Evolutionary conservation across 2,797 vertebrate genomes (phyloP), one percentile per base, ranked within the genome.

Genomic region (Rhinophrynus dorsalis): DNA sequence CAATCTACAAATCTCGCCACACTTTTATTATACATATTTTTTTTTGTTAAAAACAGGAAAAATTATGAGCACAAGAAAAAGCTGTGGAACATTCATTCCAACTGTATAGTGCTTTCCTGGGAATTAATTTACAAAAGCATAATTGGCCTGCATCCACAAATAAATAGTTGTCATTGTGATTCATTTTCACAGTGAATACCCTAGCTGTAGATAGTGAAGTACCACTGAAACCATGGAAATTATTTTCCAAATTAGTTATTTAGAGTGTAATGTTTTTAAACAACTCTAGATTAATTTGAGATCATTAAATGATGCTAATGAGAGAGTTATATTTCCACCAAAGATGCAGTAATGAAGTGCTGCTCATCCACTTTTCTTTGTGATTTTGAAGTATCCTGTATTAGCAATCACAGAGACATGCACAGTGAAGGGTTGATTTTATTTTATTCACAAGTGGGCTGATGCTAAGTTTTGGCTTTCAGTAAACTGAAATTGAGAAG

Each of bases 211-310:
- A 29, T 60, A 26, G 10, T 29, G 15, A 44, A 29, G 10, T 40
- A 44, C 32, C 44, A 48, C 44, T 50, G 50, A 15, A 27, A 48
- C 24, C 35, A 32, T 51, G 26, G 21, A 59, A 68, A 59, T 59
- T 5, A 40, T 51, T 51, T 38, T 50, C 13, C 15, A 59, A 68
- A 68, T 68, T 48, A 18, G 23, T 47, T 20, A 59, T 68, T 21
- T 37, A 68, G 18, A 51, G n/a, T 68, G 13, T 50, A 37, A 59
- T 68, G 42, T 27, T 68, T 59, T 57, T 37, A 55, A 60, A 60
- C 37, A 60, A 13, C 38, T 44, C 26, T 18, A 48, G 20, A 67
- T 56, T 67, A 35, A 58, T 58, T 51, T 51, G 55, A 68, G 38
- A 30, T 40, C 35, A 48, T 59, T 50, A 59, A 37, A 58, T 30